These are phyloP conservation scores for Platyscapa corneri DNA, from an alignment of 1,140 invertebrate genomes.

Conservation along the genomic window DNA sequence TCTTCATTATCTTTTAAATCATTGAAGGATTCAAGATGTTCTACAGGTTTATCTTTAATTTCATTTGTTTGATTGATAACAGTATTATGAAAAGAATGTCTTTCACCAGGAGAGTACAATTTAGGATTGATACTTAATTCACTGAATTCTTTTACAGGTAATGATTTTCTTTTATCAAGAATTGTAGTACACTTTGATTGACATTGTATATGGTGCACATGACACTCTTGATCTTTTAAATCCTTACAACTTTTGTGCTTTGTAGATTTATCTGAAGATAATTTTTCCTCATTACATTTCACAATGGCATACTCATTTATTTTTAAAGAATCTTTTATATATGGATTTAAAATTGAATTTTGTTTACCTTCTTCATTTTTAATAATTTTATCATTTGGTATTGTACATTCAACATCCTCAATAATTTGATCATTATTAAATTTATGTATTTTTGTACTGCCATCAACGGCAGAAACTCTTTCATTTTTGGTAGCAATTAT, in stretches of 20 bases:
- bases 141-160: constrained; percentile 8
- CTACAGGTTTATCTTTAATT: constrained; percentile 21
- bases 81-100: constrained; percentile 4
- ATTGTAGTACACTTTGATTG: neutral
- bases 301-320: neutral
- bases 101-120: constrained; percentile 39
- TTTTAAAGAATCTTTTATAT: constrained; percentile 38
- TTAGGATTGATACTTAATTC: neutral
- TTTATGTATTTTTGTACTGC: neutral
- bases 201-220: constrained; percentile 21
- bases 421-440: neutral
- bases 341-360: constrained; percentile 31
- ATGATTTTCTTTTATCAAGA: constrained; percentile 41
- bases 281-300: constrained; percentile 30
- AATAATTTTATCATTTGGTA: neutral
- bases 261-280: constrained; percentile 4
- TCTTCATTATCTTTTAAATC: constrained; percentile 3
- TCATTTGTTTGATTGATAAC: neutral
- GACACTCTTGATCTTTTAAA: neutral
- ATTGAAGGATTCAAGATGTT: constrained; percentile 13
- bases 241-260: constrained; percentile 28
- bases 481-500: neutral
- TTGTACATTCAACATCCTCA: neutral
- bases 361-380: constrained; percentile 34
- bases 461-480: neutral